Evolutionary conservation across 2,797 vertebrate species (phyloP).

Genomic region (Eulemur albifrons): DNA sequence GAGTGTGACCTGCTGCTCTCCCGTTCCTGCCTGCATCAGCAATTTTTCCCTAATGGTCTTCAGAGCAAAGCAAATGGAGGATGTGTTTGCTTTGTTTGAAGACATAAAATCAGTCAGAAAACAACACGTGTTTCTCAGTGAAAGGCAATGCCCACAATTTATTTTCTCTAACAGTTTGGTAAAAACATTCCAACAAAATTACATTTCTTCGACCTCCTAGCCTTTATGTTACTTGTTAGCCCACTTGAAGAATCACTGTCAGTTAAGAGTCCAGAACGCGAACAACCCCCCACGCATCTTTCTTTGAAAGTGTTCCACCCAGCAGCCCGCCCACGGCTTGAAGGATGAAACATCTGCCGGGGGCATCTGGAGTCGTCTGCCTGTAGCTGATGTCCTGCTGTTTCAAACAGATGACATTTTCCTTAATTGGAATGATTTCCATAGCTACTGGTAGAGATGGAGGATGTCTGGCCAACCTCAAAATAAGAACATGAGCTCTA

Average conservation of each 20-base stretch:
- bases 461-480: conserved; percentile 64
- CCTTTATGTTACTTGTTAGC: conserved; percentile 54
- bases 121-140: conserved; percentile 59
- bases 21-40: conserved; percentile 26
- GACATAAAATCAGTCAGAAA: conserved; percentile 54
- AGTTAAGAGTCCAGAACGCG: conserved; percentile 50
- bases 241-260: conserved; percentile 59
- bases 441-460: conserved; percentile 68
- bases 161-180: conserved; percentile 65
- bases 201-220: conserved; percentile 51
- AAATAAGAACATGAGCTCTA: conserved; percentile 69
- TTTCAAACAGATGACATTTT: conserved; percentile 76
- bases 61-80: conserved; percentile 51
- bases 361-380: conserved; percentile 51
- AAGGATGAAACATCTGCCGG: conserved; percentile 76
- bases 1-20: background rate
- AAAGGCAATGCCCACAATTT: conserved; percentile 61
- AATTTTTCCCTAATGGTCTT: conserved; percentile 57
- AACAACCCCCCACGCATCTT: conserved; percentile 26
- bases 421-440: conserved; percentile 67
- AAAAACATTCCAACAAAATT: conserved; percentile 60
- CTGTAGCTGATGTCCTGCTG: conserved; percentile 59
- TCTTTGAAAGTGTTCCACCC: conserved; percentile 43
- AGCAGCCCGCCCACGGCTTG: conserved; percentile 11
- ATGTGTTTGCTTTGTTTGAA: conserved; percentile 64